phyloP scores from a whole-genome alignment of 2,888 invertebrate genomes.

The Lutraria lutraria region DNA sequence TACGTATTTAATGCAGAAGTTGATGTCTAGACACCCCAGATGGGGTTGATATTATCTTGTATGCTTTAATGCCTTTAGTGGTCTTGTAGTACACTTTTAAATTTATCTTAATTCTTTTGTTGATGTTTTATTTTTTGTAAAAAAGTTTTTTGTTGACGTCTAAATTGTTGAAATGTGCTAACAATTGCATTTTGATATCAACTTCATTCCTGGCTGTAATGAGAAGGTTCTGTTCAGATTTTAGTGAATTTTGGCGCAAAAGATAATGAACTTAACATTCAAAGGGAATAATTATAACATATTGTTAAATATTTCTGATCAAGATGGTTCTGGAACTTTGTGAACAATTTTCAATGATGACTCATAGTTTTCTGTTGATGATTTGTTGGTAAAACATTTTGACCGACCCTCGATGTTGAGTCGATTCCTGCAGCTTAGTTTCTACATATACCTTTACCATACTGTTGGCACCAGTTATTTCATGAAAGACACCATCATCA shows the following conservation, averaged over 20 bases:
- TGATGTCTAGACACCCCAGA: neutral
- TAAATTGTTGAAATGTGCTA: conserved; percentile 9
- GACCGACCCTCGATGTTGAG: conserved; percentile 1
- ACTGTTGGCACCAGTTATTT: neutral
- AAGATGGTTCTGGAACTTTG: neutral
- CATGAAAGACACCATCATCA: neutral
- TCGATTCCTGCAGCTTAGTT: neutral
- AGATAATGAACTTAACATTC: neutral
- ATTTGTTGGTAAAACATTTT: neutral
- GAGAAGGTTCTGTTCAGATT: neutral
- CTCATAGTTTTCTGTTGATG: neutral
- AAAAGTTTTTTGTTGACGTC: neutral
- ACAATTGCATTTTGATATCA: neutral
- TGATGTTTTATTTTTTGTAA: neutral
- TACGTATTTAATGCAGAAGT: neutral
- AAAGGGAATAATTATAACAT: neutral
- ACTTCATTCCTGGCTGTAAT: neutral
- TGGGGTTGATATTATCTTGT: neutral
- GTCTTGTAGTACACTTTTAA: conserved; percentile 4
- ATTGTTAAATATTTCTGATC: neutral
- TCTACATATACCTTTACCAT: neutral
- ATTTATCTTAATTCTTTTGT: conserved; percentile 12
- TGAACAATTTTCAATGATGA: neutral
- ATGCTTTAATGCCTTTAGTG: neutral
- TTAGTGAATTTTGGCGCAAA: neutral